phyloP scores from a whole-genome alignment of 2,888 invertebrate species.

The Eubasilissa splendida region DNA sequence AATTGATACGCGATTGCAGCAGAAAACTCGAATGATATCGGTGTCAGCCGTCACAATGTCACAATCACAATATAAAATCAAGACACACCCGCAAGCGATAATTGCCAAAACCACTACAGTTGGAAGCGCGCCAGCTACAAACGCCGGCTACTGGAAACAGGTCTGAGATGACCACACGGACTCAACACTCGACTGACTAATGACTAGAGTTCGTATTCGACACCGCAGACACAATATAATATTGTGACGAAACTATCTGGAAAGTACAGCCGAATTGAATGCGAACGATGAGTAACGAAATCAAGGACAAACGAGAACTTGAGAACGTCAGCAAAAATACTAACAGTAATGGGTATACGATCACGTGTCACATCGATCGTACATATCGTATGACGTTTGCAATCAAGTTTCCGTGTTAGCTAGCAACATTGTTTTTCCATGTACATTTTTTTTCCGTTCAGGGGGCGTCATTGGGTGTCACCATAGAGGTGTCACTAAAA shows the following conservation, averaged over 20 bases:
- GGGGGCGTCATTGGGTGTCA: too few relatives aligned
- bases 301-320: constrained; percentile 15
- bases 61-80: constrained; percentile 4
- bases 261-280: constrained; percentile 19
- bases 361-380: constrained; percentile 8
- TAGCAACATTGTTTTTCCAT: too few relatives aligned
- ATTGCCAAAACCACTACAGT: background rate
- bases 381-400: background rate
- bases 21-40: background rate
- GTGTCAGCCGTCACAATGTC: background rate
- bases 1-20: background rate
- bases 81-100: constrained; percentile 36
- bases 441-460: too few relatives aligned
- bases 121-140: constrained; percentile 29
- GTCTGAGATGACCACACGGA: background rate
- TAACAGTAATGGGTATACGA: background rate
- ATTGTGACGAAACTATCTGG: constrained; percentile 30
- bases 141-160: constrained; percentile 9
- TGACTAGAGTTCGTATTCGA: background rate
- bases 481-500: too few relatives aligned
- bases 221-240: constrained; percentile 5
- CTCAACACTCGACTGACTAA: background rate
- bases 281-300: constrained; percentile 16
- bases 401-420: too few relatives aligned
- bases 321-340: constrained; percentile 28